Evolutionary conservation across 2,888 invertebrate species (phyloP).

Genomic region (Clepsis dumicolana): DNA sequence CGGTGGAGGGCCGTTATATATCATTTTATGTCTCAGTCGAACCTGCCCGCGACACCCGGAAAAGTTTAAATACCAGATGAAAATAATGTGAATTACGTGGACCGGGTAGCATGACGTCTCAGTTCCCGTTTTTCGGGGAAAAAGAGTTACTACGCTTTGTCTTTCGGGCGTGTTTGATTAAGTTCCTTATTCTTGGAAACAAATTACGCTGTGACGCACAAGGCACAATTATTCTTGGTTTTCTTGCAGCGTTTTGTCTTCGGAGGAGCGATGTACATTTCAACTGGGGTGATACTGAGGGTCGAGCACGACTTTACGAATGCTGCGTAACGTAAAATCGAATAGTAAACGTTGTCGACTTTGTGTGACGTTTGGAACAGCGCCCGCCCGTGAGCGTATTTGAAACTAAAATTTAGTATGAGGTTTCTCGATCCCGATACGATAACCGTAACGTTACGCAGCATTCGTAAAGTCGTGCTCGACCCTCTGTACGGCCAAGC

Average conservation of each 20-base stretch:
- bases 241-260: constrained; percentile 39
- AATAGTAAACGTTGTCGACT: no score
- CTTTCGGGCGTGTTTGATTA: constrained; percentile 43
- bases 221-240: constrained; percentile 41
- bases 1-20: constrained; percentile 71
- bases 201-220: constrained; percentile 42
- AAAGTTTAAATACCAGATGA: constrained; percentile 78
- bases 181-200: constrained; percentile 43
- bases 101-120: constrained; percentile 52
- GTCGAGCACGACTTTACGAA: no score
- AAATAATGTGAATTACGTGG: constrained; percentile 76
- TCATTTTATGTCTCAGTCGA: constrained; percentile 71
- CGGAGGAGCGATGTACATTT: constrained; percentile 19
- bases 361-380: no score
- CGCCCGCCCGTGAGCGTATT: no score
- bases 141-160: constrained; percentile 46
- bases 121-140: constrained; percentile 34
- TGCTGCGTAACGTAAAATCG: no score
- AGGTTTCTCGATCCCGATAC: no score
- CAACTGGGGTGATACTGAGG: constrained; percentile 15
- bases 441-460: no score
- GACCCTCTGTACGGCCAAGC: no score
- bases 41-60: constrained; percentile 69
- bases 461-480: no score
- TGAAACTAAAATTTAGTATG: no score